Evolutionary conservation across 1,140 invertebrate species (phyloP).

Genomic region (Portunus trituberculatus): DNA sequence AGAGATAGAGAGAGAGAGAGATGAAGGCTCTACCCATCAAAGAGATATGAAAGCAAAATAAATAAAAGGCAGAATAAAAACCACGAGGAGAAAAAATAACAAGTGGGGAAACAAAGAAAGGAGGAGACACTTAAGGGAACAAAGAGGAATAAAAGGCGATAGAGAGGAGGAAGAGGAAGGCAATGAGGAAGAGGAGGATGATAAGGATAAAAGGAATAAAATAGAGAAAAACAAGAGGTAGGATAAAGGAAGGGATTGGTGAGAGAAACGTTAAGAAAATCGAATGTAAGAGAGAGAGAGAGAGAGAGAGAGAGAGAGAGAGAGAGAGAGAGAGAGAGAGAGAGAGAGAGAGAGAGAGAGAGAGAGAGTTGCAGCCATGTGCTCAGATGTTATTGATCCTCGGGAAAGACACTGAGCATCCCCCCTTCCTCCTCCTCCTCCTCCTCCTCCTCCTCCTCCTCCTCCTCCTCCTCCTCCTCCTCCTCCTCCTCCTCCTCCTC

Average conservation of each 20-base stretch:
- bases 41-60: not conserved
- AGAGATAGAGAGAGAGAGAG: slow-evolving; percentile 14
- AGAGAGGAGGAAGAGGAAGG: not conserved
- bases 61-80: not conserved
- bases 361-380: slow-evolving; percentile 3
- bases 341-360: not conserved
- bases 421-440: not conserved
- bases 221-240: no score
- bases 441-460: not conserved
- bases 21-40: not conserved
- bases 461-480: not conserved
- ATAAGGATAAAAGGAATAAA: not conserved
- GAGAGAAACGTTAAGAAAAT: not conserved
- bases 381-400: slow-evolving; percentile 52
- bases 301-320: not conserved
- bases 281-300: not conserved
- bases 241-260: not conserved
- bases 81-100: no score
- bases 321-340: not conserved
- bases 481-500: not conserved
- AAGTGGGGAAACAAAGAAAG: not conserved
- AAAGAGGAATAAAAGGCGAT: not conserved
- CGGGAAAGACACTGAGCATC: not conserved
- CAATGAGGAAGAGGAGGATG: not conserved
- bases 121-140: not conserved